These are phyloP conservation scores for Coelopa frigida DNA, from an alignment of 1,140 invertebrate genomes.

Conservation along the genomic window DNA sequence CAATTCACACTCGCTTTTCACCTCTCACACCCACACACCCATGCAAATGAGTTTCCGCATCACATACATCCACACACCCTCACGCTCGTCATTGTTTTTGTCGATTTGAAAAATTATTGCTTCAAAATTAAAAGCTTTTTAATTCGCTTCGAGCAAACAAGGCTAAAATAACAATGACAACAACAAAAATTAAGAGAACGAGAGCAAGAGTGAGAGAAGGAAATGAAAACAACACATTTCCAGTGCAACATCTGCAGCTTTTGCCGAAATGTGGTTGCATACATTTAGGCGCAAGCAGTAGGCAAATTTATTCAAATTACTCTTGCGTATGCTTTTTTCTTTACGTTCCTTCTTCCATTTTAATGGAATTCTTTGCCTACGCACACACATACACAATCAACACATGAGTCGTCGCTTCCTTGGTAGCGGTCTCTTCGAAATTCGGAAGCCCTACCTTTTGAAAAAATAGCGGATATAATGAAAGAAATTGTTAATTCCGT, in stretches of 20 bases:
- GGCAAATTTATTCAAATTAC: too few species aligned
- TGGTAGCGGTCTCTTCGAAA: too few species aligned
- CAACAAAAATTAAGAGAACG: background rate
- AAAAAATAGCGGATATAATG: too few species aligned
- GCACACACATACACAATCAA: background rate
- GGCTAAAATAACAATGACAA: background rate
- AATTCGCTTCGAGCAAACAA: background rate
- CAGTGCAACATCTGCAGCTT: background rate
- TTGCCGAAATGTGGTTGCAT: background rate
- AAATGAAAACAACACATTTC: background rate
- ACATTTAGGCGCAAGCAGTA: too few species aligned
- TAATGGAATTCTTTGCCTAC: background rate
- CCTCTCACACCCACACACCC: background rate
- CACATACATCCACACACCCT: constrained; percentile 2
- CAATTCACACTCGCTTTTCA: too few species aligned
- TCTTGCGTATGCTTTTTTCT: too few species aligned
- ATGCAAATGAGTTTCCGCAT: background rate
- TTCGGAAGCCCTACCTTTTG: too few species aligned
- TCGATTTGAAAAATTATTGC: constrained; percentile 6
- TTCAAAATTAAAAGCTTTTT: constrained; percentile 3
- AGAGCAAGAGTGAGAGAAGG: background rate
- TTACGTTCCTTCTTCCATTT: constrained; percentile 1
- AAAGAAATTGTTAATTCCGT: too few species aligned
- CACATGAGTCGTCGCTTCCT: constrained; percentile 6
- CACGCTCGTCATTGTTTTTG: background rate